Evolutionary conservation across 2,797 vertebrate genomes (phyloP).

Genomic region (Gymnothorax javanicus): DNA sequence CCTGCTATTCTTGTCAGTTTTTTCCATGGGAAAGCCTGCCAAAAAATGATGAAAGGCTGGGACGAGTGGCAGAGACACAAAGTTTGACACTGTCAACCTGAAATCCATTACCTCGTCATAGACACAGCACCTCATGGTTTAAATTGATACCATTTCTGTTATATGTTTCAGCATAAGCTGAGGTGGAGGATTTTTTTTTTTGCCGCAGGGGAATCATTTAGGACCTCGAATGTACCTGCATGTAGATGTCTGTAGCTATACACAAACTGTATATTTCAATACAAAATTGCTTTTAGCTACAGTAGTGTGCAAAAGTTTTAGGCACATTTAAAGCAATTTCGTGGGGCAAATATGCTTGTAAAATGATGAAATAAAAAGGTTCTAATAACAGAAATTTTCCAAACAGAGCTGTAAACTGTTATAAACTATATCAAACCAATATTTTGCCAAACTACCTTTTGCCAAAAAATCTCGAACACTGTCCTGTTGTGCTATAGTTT

Average conservation of each 20-base stretch:
- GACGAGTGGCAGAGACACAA: slow-evolving; percentile 59
- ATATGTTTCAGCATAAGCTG: slow-evolving; percentile 52
- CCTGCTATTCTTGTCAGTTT: slow-evolving; percentile 49
- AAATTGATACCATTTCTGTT: slow-evolving; percentile 66
- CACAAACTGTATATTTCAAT: slow-evolving; percentile 20
- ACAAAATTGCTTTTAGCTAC: no score
- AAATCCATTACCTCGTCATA: slow-evolving; percentile 63
- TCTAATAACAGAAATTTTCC: no score
- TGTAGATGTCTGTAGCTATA: neutral
- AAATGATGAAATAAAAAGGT: no score
- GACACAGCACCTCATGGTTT: slow-evolving; percentile 56
- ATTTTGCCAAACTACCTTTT: no score
- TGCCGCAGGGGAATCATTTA: slow-evolving; percentile 41
- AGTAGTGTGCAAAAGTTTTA: no score
- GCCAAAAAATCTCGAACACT: no score
- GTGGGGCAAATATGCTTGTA: no score
- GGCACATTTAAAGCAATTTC: no score
- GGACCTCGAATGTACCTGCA: slow-evolving; percentile 48
- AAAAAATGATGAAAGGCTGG: slow-evolving; percentile 64
- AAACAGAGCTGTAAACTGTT: no score
- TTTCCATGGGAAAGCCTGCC: slow-evolving; percentile 51
- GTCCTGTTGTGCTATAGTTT: no score
- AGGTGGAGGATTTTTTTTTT: slow-evolving; percentile 33
- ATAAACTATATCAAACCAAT: no score
- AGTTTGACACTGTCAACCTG: slow-evolving; percentile 63